Evolutionary conservation across 2,888 invertebrate genomes (phyloP), one percentile per base, ranked within the genome.

Genomic region (Agrilus mali): DNA sequence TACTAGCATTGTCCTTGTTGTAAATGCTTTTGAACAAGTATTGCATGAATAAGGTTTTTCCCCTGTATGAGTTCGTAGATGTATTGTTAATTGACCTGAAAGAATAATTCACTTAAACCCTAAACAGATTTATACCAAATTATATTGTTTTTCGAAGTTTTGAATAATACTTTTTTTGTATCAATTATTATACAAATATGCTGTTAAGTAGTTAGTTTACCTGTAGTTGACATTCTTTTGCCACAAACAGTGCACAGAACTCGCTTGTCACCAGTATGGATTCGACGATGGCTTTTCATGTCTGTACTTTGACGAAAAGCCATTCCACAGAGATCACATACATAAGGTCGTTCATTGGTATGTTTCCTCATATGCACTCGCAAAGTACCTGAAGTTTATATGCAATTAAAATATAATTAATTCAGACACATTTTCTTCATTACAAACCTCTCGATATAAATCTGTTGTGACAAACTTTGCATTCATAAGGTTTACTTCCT

Each of bases 141-240:
- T 39, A n/a, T 39, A 4, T 33, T 32, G 17, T n/a, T n/a, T n/a
- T n/a, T n/a, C n/a, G 16, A 17, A 38, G 17, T 35, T 17, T 32
- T 17, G 38, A 42, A 33, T 4, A 20, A 12, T 36, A n/a, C n/a
- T n/a, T n/a, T n/a, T 5, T 35, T 2, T 41, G 15, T 16, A 20
- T 39, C n/a, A n/a, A n/a, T n/a, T n/a, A n/a, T n/a, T 8, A 31
- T n/a, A 2, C 16, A 40, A 4, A 32, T n/a, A 27, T 16, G 10
- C 8, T 16, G 5, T 42, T 37, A 12, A 33, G 15, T 13, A 6
- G 17, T 17, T 14, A 41, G 10, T 42, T 43, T 53, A 61, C 61
- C 60, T 45, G 60, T 60, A n/a, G 61, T 59, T 12, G 59, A 53
- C 54, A 64, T 54, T 45, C 56, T 52, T 48, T 63, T 64, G 5